phyloP scores from a whole-genome alignment of 2,113 vertebrate species.

The Symphodus melops region DNA sequence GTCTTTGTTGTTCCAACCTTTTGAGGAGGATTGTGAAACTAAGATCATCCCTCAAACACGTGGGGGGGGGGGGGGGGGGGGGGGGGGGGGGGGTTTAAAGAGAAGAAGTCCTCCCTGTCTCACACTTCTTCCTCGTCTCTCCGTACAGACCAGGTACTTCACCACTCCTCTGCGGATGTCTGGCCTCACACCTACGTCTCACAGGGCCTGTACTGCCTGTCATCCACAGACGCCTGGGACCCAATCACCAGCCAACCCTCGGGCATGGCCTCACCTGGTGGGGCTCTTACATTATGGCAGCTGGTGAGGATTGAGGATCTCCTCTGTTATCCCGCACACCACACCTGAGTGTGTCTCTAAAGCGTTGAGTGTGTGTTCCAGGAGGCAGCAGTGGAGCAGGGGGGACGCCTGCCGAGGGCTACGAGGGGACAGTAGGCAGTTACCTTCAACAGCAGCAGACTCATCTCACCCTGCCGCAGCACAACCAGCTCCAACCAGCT shows the following conservation, averaged over 20 bases:
- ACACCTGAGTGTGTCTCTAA: neutral
- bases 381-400: constrained; percentile 64
- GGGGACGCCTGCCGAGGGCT: constrained; percentile 76
- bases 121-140: neutral
- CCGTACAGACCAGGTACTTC: constrained; percentile 87
- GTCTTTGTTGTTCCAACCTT: too few species aligned
- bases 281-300: constrained; percentile 88
- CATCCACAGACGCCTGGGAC: constrained; percentile 96
- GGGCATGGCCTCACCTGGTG: constrained; percentile 92
- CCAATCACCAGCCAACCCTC: constrained; percentile 94
- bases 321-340: neutral
- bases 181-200: constrained; percentile 99
- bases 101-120: neutral
- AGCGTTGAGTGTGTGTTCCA: neutral
- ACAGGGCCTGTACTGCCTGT: constrained; percentile 97
- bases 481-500: constrained; percentile 84
- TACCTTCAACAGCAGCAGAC: constrained; percentile 80
- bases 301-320: constrained; percentile 45
- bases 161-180: constrained; percentile 88
- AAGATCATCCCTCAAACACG: too few species aligned
- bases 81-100: too few species aligned
- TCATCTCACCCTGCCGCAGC: constrained; percentile 80
- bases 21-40: too few species aligned
- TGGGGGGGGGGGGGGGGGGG: too few species aligned
- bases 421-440: constrained; percentile 65